Evolutionary conservation across 2,797 vertebrate genomes (phyloP), one percentile per base, ranked within the genome.

Genomic region (Myotis planiceps): DNA sequence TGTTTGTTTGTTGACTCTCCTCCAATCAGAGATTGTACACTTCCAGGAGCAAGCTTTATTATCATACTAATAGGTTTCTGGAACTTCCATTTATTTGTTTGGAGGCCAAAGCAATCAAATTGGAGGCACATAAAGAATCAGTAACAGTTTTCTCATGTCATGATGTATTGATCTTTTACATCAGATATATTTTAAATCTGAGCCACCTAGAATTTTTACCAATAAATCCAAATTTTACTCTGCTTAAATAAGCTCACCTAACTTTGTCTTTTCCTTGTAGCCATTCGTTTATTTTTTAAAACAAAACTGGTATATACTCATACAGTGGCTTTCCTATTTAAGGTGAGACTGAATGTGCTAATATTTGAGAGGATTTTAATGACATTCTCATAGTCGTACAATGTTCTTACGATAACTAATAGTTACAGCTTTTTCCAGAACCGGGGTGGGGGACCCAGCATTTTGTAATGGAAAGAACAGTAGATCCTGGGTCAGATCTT

Each of bases 31-130:
- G 90, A 68, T 34, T 53, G 81, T 76, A 39, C 71, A 86, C 53
- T 45, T 85, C 85, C 51, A 88, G 60, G 66, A 79, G 29, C 2
- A 75, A 39, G 74, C 88, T 90, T 81, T 92, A 96, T 97, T 97
- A 97, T 78, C 96, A 97, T 96, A 97, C 93, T 97, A 96, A 97
- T 94, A 96, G 92, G 90, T 98, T 98, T 97, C 95, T 98, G 92
- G 97, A 95, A 66, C 90, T 95, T 93, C 90, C 95, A 96, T 94
- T 95, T 96, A 86, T 96, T 96, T 96, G 94, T 97, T 94, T 96
- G 93, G 95, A 97, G 95, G 79, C 97, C 90, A 93, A 92, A 97
- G 90, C 96, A 95, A 92, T 97, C 94, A 96, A 95, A 95, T 84
- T 95, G 97, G 95, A 97, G 93, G 95, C 96, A 94, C 93, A 95